Evolutionary conservation across 1,140 invertebrate species (phyloP).

Genomic region (Drosophila kanapiae): DNA sequence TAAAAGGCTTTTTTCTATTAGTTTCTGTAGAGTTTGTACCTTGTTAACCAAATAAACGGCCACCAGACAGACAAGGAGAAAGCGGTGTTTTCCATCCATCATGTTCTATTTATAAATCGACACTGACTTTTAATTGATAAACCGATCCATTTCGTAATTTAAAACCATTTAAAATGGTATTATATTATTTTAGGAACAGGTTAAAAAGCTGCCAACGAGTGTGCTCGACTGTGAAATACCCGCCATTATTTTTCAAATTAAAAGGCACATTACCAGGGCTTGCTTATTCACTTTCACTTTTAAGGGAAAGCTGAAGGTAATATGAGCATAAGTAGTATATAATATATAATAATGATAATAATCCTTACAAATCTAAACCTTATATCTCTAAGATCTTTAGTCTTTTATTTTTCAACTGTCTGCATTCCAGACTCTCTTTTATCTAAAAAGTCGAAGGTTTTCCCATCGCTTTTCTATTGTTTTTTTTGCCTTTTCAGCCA

Average conservation of each 20-base stretch:
- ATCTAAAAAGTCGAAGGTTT: neutral
- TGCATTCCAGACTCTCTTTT: neutral
- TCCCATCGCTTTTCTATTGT: neutral
- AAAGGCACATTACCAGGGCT: too few species aligned
- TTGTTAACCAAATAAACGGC: neutral
- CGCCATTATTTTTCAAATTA: too few species aligned
- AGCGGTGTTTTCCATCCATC: neutral
- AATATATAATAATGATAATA: too few species aligned
- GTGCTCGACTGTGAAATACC: too few species aligned
- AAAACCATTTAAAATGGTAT: neutral
- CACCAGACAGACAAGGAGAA: neutral
- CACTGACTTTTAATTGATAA: neutral
- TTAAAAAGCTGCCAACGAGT: too few species aligned
- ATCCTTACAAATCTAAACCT: too few species aligned
- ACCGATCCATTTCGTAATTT: neutral
- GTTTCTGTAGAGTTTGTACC: neutral
- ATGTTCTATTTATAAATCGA: neutral
- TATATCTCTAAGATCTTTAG: neutral
- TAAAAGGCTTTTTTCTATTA: neutral
- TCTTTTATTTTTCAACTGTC: too few species aligned
- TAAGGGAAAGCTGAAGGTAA: too few species aligned
- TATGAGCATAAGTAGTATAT: too few species aligned
- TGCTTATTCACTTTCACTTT: too few species aligned
- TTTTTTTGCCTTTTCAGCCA: constrained; percentile 23
- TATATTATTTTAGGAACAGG: too few species aligned